Percentiles rank a stretch among this genome's conserved stretches.
Evolutionary conservation across 2,113 vertebrate genomes (phyloP).

Genomic region (Phalacrocorax aristotelis): DNA sequence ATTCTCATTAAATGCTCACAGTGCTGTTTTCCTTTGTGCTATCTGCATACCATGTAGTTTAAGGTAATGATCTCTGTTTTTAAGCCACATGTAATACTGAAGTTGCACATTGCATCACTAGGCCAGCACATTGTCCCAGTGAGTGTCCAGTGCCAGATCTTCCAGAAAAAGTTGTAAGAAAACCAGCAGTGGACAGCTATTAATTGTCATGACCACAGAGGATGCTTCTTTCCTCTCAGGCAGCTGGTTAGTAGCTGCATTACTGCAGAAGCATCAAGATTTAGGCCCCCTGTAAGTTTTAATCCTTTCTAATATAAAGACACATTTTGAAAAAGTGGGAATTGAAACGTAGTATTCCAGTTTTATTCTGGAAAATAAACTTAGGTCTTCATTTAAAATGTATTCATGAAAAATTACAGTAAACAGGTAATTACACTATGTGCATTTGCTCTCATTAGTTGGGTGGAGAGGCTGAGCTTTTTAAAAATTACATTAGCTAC

Average conservation of each 20-base stretch:
- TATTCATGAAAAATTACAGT: neutral
- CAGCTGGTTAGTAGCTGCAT: neutral
- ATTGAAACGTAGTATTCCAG: neutral
- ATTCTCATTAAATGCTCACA: neutral
- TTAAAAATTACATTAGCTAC: neutral
- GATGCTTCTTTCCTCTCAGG: neutral
- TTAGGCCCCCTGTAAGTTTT: neutral
- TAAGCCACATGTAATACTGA: neutral
- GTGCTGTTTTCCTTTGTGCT: neutral
- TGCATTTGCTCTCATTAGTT: neutral
- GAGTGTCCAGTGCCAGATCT: neutral
- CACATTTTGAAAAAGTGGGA: neutral
- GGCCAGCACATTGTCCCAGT: neutral
- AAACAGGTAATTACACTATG: neutral
- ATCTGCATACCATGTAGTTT: neutral
- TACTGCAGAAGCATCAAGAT: neutral
- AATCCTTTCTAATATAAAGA: neutral
- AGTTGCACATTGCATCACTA: neutral
- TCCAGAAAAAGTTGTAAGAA: neutral
- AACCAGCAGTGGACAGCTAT: neutral
- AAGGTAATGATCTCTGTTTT: neutral
- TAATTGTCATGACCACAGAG: neutral
- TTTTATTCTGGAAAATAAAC: neutral
- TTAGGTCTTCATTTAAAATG: neutral
- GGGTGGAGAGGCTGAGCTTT: neutral